Conservation (phyloP, 1,140 invertebrate genomes). For the Myzus persicae region DNA sequence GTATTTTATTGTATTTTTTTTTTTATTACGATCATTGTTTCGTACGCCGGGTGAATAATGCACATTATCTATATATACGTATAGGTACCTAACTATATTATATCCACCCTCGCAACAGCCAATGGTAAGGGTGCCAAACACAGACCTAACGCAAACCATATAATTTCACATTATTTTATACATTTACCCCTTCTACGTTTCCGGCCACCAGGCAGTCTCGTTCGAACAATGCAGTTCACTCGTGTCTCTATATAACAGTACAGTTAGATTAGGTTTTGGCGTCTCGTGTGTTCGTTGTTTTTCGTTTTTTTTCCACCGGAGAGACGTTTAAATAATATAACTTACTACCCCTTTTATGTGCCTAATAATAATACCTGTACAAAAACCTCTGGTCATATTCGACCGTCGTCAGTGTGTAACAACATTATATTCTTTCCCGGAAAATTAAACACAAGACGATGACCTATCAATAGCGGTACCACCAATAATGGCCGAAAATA, state of each 20-base stretch:
- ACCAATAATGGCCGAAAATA: not conserved
- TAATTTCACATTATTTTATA: conserved; percentile 26
- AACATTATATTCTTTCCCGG: not conserved
- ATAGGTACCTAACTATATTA: not conserved
- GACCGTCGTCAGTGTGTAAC: not conserved
- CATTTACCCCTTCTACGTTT: not conserved
- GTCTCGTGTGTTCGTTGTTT: not conserved
- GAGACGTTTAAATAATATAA: not conserved
- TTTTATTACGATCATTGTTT: conserved; percentile 6
- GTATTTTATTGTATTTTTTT: not conserved
- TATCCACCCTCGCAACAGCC: conserved; percentile 14
- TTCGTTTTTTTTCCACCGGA: not conserved
- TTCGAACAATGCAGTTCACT: not conserved
- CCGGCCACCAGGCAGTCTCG: not conserved
- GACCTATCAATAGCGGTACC: not conserved
- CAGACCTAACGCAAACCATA: not conserved
- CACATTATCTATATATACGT: not conserved
- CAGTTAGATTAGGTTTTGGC: conserved; percentile 28
- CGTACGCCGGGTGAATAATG: not conserved
- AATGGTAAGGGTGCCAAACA: conserved; percentile 18
- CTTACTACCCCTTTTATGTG: not conserved
- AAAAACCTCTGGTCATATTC: not conserved
- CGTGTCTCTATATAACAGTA: not conserved
- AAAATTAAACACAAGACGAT: not conserved
- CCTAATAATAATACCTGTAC: not conserved